A percentile compares a stretch with the other conserved stretches of the same genome.
Conservation (phyloP, 2,888 invertebrate species). For the Pandemis heparana region DNA sequence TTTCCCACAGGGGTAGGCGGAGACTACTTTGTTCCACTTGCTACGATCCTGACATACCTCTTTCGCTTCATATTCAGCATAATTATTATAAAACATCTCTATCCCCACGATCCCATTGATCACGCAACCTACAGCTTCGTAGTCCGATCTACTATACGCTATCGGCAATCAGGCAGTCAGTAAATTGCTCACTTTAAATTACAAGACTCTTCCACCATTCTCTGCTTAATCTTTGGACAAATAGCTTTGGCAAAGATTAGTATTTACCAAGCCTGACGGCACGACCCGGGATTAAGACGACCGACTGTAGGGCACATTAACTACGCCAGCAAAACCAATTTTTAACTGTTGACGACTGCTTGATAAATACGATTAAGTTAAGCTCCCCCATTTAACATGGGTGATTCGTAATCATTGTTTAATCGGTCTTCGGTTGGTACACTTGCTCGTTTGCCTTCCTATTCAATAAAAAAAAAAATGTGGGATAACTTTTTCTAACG, state of each 20-base stretch:
- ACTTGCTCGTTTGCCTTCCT: too few relatives aligned
- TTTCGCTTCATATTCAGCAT: too few relatives aligned
- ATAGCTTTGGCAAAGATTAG: slow-evolving; percentile 69
- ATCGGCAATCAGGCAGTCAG: too few relatives aligned
- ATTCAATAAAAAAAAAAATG: too few relatives aligned
- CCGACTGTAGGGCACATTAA: slow-evolving; percentile 64
- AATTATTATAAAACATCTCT: too few relatives aligned
- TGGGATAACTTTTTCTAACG: too few relatives aligned
- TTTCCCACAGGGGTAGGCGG: too few relatives aligned
- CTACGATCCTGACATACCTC: too few relatives aligned
- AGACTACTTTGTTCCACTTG: too few relatives aligned
- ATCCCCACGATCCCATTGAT: too few relatives aligned
- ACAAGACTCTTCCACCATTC: neutral
- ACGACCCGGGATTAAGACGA: slow-evolving; percentile 65
- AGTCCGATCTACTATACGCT: too few relatives aligned
- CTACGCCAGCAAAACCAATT: slow-evolving; percentile 62
- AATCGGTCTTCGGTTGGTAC: neutral
- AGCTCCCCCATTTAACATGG: slow-evolving; percentile 19
- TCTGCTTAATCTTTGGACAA: slow-evolving; percentile 57
- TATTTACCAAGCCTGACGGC: slow-evolving; percentile 67
- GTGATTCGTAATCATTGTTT: neutral
- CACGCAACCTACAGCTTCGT: too few relatives aligned
- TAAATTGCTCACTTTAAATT: neutral
- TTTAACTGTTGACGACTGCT: slow-evolving; percentile 57
- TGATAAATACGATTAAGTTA: slow-evolving; percentile 38